A percentile compares a stretch with the other conserved stretches of the same genome.
Conservation (phyloP, 2,113 vertebrate genomes). For the Protobothrops mucrosquamatus region DNA sequence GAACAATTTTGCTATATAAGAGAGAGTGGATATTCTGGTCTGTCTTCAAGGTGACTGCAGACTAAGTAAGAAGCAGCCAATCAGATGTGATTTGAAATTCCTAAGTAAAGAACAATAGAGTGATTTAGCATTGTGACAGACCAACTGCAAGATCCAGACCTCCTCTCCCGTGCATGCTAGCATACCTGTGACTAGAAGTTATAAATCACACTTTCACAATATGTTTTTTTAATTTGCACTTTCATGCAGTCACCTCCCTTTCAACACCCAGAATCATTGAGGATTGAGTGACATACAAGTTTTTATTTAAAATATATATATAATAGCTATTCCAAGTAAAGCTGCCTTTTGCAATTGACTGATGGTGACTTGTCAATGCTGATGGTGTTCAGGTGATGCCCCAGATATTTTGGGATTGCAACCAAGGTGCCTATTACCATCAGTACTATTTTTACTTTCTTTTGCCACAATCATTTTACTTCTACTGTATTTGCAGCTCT, state of each 20-base stretch:
- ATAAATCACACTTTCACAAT: slow-evolving; percentile 5
- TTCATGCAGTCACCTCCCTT: background rate
- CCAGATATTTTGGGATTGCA: background rate
- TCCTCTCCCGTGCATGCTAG: background rate
- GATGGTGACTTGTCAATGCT: background rate
- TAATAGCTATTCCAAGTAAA: background rate
- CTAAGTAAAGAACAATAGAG: slow-evolving; percentile 1
- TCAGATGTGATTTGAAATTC: background rate
- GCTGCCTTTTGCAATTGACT: background rate
- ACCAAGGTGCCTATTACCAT: background rate
- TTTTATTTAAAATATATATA: background rate
- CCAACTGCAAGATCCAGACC: background rate
- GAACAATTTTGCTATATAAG: background rate
- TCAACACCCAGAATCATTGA: background rate
- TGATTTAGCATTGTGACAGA: slow-evolving; percentile 20
- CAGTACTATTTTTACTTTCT: background rate
- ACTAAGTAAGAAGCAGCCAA: background rate
- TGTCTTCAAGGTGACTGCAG: slow-evolving; percentile 21
- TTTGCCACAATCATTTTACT: background rate
- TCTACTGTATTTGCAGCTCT: background rate
- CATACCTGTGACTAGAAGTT: background rate
- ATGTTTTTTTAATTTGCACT: slow-evolving; percentile 4
- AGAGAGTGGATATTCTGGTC: background rate
- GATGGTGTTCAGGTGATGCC: background rate
- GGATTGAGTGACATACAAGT: background rate